Percentiles rank a stretch among this genome's conserved stretches.
Evolutionary conservation across 1,140 invertebrate species (phyloP).

Genomic region (Ectropis grisescens): DNA sequence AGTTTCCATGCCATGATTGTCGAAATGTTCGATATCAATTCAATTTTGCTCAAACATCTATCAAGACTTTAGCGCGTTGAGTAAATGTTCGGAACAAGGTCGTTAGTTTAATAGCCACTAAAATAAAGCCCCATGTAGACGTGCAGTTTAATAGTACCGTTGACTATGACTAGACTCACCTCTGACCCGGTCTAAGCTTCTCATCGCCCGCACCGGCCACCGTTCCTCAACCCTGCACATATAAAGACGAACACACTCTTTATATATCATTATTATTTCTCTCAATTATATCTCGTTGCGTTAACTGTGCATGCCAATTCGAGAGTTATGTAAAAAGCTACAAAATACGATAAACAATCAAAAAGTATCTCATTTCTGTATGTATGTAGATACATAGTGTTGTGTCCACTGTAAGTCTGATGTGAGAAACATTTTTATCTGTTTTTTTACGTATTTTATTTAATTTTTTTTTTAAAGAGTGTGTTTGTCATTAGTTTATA

Average conservation of each 20-base stretch:
- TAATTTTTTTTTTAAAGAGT: conserved; percentile 32
- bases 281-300: conserved; percentile 44
- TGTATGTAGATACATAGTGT: conserved; percentile 6
- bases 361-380: conserved; percentile 14
- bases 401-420: conserved; percentile 12
- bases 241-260: conserved; percentile 65
- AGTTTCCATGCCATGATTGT: no score
- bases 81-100: no score
- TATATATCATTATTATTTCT: conserved; percentile 27
- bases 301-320: conserved; percentile 60
- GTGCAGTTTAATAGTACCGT: no score
- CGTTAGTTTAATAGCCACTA: no score
- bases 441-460: conserved; percentile 10
- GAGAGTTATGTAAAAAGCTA: conserved; percentile 45
- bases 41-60: no score
- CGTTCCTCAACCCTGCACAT: conserved; percentile 67
- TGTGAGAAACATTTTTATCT: conserved; percentile 8
- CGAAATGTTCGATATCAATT: no score
- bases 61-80: no score
- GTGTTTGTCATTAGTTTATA: conserved; percentile 69
- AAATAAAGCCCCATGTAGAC: no score
- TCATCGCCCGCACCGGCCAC: no score
- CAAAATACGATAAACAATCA: conserved; percentile 35
- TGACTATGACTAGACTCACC: no score
- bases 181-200: no score